These are phyloP conservation scores for Fregetta grallaria DNA, from an alignment of 2,113 vertebrate genomes.

Conservation along the genomic window DNA sequence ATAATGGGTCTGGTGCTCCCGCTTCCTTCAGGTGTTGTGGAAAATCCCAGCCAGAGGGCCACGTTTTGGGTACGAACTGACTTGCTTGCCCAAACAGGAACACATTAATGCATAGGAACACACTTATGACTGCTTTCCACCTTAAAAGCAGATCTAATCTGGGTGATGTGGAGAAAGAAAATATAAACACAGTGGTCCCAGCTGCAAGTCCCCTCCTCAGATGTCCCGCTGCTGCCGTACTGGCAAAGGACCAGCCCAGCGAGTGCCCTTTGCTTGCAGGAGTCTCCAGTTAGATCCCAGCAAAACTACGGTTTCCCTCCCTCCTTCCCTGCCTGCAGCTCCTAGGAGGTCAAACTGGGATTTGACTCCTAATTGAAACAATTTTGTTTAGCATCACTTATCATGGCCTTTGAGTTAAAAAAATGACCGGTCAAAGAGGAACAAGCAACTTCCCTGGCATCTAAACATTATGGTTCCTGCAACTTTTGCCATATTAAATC, in stretches of 20 bases:
- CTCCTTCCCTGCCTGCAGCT: background rate
- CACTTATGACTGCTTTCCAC: background rate
- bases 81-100: slow-evolving; percentile 8
- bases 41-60: background rate
- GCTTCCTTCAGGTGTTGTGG: background rate
- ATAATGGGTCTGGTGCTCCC: background rate
- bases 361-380: background rate
- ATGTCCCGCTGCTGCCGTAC: background rate
- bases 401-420: background rate
- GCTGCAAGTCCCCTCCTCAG: slow-evolving; percentile 16
- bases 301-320: background rate
- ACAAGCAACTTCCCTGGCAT: background rate
- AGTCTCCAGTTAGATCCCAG: background rate
- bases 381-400: background rate
- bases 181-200: background rate
- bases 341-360: background rate
- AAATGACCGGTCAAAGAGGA: background rate
- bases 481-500: background rate
- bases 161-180: background rate
- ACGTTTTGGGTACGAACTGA: background rate
- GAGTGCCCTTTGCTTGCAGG: background rate
- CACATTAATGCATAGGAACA: background rate
- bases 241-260: background rate
- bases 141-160: slow-evolving; percentile 42
- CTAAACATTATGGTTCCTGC: background rate